phyloP scores from a whole-genome alignment of 2,888 invertebrate species.

The Pyrrhia umbra region DNA sequence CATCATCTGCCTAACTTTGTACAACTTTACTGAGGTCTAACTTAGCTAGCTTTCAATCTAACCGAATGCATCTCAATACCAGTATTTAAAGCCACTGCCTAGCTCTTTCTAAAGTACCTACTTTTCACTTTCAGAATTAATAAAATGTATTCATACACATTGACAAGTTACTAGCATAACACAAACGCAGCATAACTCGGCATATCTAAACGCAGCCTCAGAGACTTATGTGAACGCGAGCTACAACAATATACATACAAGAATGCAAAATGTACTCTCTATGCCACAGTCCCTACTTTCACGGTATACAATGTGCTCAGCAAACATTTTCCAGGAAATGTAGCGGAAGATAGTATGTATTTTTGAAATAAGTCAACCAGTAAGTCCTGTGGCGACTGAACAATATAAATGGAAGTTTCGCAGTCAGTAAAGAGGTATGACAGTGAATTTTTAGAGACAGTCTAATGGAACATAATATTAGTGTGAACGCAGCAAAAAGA shows the following conservation, averaged over 20 bases:
- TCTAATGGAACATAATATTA: not conserved
- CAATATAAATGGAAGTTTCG: slow-evolving; percentile 33
- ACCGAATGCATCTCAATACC: no score
- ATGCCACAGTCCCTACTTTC: not conserved
- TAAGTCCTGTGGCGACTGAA: slow-evolving; percentile 18
- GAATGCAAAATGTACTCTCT: slow-evolving; percentile 32
- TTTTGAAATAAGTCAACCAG: slow-evolving; percentile 40
- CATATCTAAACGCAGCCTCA: not conserved
- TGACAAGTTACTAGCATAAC: not conserved
- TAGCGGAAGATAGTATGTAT: slow-evolving; percentile 10
- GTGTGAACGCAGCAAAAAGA: no score
- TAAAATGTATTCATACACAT: no score
- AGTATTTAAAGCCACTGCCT: no score
- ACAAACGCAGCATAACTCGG: not conserved
- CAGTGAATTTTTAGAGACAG: not conserved
- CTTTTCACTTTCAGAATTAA: no score
- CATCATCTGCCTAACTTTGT: not conserved
- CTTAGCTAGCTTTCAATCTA: no score
- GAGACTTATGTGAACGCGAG: not conserved
- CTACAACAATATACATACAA: slow-evolving; percentile 30
- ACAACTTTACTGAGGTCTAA: no score
- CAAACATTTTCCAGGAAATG: slow-evolving; percentile 26
- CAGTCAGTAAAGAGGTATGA: not conserved
- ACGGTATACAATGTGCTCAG: slow-evolving; percentile 3
- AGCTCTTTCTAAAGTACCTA: no score